Evolutionary conservation across 2,113 vertebrate genomes (phyloP).

Genomic region (Prunella fulvescens): DNA sequence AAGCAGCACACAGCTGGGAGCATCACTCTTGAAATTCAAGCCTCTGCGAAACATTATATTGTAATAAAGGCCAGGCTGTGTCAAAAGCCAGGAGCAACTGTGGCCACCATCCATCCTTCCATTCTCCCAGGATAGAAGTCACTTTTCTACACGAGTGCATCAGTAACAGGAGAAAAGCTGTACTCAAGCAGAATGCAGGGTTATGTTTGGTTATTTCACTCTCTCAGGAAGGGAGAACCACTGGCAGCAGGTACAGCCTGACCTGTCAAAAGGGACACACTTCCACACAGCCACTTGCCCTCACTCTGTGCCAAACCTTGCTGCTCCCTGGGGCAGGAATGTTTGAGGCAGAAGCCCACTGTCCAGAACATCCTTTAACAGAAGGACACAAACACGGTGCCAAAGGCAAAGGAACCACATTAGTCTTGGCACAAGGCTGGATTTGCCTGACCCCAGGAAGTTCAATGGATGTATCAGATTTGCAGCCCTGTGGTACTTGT

Average conservation of each 20-base stretch:
- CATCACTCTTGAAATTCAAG: neutral
- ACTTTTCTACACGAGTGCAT: neutral
- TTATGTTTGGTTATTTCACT: neutral
- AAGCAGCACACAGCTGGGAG: neutral
- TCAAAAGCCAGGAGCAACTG: neutral
- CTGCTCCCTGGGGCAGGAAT: neutral
- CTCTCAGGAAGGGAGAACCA: neutral
- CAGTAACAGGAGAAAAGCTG: neutral
- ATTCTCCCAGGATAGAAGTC: neutral
- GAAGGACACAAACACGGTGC: neutral
- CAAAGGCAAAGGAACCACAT: neutral
- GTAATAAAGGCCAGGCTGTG: neutral
- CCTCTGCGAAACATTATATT: neutral
- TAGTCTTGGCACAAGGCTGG: neutral
- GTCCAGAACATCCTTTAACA: neutral
- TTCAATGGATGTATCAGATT: neutral
- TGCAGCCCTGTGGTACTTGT: neutral
- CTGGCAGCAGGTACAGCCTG: neutral
- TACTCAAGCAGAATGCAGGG: neutral
- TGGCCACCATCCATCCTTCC: neutral
- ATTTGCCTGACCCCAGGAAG: constrained; percentile 21
- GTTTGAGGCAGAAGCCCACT: neutral
- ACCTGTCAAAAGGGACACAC: neutral
- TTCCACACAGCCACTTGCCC: neutral
- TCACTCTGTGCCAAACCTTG: neutral